Evolutionary conservation across 2,888 invertebrate genomes (phyloP), one percentile per base, ranked within the genome.

Genomic region (Brachypterus glaber): DNA sequence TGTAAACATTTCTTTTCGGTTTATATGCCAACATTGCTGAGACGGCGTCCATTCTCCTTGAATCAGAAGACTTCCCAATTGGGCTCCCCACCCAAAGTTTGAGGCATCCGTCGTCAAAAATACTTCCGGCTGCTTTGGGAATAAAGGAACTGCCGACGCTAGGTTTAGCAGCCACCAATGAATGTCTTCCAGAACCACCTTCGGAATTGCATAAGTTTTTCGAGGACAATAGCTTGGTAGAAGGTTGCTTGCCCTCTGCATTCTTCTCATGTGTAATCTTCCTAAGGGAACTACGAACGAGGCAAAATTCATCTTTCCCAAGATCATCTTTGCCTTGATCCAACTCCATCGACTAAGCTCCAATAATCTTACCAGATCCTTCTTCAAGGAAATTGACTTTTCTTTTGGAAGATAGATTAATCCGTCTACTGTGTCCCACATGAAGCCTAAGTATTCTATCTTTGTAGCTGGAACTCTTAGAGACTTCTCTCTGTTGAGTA

Each of bases 41-140:
- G 15, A 4, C 2, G 12, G 8, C 1, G 33, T 27, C 46, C 46
- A 49, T 11, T 7, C 13, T n/a, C 35, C 14, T 18, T 30, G 34
- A 11, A 43, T 17, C 2, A 24, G 2, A 11, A 3, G 24, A 17
- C 41, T 16, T n/a, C 35, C 33, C 3, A 46, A 8, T 7, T 39
- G 41, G 2, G 47, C 37, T 14, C 46, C 47, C 48, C 49, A 47
- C 9, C 45, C 49, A 8, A 17, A 8, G 15, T 48, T 30, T 8
- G 40, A 39, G 1, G 49, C 47, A 29, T 50, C 48, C 17, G 47
- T 39, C 9, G 48, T 34, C 13, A 50, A 3, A 35, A 48, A 48
- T 8, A 46, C 17, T 15, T 35, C 17, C 12, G 43, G 46, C 14
- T 31, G 17, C 11, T 17, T 24, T 32, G 31, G 34, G 14, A 49